Evolutionary conservation across 2,797 vertebrate species (phyloP), one percentile per base, ranked within the genome.

Genomic region (Lithobates sylvaticus): DNA sequence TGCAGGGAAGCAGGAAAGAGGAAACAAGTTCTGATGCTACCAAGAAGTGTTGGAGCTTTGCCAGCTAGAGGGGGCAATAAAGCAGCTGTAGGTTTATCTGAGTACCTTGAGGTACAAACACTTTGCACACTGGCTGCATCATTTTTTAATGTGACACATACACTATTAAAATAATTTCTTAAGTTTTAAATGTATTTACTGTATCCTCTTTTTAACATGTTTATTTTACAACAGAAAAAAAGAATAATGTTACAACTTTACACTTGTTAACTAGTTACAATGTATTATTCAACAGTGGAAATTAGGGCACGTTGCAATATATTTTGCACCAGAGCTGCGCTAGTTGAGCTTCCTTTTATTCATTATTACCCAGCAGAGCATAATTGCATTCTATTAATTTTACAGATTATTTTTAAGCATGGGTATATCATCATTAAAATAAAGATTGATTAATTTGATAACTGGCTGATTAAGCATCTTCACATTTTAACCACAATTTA

Each of bases 401-500:
- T 86, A 29, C 44, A 81, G 44, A 84, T 44, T 79, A 84, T 87
- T 81, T 90, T 88, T 78, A 91, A 83, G 89, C 18, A 15, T 87
- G 75, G 81, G 69, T 89, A 74, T 88, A 92, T 92, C 90, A 90
- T 88, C 2, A 2, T 89, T 89, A 84, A 83, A 86, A 90, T 89
- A 90, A 91, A 88, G 89, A 86, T 86, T 67, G 86, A 83, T 87
- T 74, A 71, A 80, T 87, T 88, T 82, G 87, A 90, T 92, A 94
- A 94, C 88, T 92, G 91, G 88, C 71, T 91, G 91, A 93, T 88
- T 92, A 92, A 92, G 88, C 88, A 84, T 84, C 88, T 92, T 92
- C 73, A 83, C 89, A 90, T 91, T 92, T 93, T 90, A 87, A 92
- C 87, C 85, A 91, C 91, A 92, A 93, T 93, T 93, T 50, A 72